Conservation (phyloP, 2,797 vertebrate genomes). For the Gymnopithys bicolor region DNA sequence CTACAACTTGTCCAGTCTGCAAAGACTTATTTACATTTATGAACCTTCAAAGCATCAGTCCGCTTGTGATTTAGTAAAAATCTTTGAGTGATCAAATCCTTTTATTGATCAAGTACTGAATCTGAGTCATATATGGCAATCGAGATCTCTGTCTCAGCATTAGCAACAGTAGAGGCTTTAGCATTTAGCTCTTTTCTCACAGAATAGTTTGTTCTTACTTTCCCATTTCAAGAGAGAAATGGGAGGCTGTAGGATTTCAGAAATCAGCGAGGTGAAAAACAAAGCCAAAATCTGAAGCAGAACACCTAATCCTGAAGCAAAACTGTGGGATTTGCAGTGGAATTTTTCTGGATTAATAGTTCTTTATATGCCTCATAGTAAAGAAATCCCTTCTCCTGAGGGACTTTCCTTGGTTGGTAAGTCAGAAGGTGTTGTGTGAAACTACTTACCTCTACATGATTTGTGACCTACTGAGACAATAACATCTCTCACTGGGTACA, state of each 20-base stretch:
- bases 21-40: background rate
- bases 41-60: background rate
- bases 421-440: background rate
- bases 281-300: background rate
- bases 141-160: background rate
- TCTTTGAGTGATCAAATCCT: background rate
- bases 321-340: background rate
- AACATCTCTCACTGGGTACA: background rate
- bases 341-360: background rate
- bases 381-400: background rate
- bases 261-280: background rate
- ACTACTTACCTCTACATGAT: background rate
- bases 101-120: background rate
- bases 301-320: background rate
- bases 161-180: accelerated
- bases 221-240: background rate
- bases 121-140: background rate
- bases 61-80: background rate
- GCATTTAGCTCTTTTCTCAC: background rate
- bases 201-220: background rate
- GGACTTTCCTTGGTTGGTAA: background rate
- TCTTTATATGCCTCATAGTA: background rate
- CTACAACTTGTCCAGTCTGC: background rate
- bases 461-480: background rate
- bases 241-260: background rate